Conservation (phyloP, 2,888 invertebrate genomes). For the Caenorhabditis sp. region DNA sequence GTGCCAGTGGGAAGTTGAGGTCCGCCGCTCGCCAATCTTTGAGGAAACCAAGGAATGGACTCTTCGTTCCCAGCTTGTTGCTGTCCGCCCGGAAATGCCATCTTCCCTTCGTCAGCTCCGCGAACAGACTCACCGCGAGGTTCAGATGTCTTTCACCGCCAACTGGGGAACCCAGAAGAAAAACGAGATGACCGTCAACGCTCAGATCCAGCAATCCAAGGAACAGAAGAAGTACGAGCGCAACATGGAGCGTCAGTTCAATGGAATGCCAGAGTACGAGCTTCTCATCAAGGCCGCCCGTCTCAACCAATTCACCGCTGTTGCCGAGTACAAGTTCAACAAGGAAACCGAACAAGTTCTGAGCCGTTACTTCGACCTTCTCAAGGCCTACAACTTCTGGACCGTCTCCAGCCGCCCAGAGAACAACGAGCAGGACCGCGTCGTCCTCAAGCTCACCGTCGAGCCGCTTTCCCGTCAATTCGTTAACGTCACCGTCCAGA, state of each 20-base stretch:
- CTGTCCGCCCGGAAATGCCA: slow-evolving; percentile 71
- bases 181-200: slow-evolving; percentile 60
- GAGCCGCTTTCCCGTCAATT: slow-evolving; percentile 76
- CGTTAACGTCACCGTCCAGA: slow-evolving; percentile 77
- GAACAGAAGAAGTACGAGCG: slow-evolving; percentile 62
- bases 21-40: slow-evolving; percentile 56
- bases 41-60: slow-evolving; percentile 73
- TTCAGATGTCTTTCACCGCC: slow-evolving; percentile 59
- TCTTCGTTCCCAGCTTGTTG: slow-evolving; percentile 65
- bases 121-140: slow-evolving; percentile 71
- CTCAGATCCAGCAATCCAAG: slow-evolving; percentile 65
- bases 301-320: slow-evolving; percentile 69
- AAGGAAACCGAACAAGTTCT: slow-evolving; percentile 62
- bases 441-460: slow-evolving; percentile 70
- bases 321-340: slow-evolving; percentile 72
- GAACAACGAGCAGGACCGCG: slow-evolving; percentile 63
- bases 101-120: slow-evolving; percentile 65
- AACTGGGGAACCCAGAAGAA: slow-evolving; percentile 71
- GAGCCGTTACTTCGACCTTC: slow-evolving; percentile 65
- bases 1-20: slow-evolving; percentile 53
- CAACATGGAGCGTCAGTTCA: slow-evolving; percentile 47
- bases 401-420: slow-evolving; percentile 38
- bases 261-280: slow-evolving; percentile 64
- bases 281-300: slow-evolving; percentile 63
- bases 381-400: slow-evolving; percentile 76